Percentiles rank a stretch among this genome's conserved stretches.
Conservation (phyloP, 2,797 vertebrate genomes). For the Euthynnus affinis region DNA sequence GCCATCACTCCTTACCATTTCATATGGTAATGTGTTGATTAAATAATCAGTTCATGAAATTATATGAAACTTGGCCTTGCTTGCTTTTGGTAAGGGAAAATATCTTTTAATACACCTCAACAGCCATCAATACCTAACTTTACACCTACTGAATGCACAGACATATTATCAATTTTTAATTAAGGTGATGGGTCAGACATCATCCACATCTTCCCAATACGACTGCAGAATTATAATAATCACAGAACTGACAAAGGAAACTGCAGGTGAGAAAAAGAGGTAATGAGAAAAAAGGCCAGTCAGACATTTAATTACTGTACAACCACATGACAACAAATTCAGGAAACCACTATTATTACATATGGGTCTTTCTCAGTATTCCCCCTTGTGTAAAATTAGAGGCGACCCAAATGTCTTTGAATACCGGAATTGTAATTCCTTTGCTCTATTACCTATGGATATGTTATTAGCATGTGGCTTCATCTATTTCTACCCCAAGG, state of each 20-base stretch:
- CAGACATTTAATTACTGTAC: constrained; percentile 49
- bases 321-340: constrained; percentile 51
- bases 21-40: constrained; percentile 23
- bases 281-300: constrained; percentile 34
- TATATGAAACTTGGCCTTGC: background rate
- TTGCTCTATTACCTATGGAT: no score
- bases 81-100: background rate
- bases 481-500: no score
- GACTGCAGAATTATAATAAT: constrained; percentile 2
- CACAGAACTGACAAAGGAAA: constrained; percentile 4
- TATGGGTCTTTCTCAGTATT: constrained; percentile 31
- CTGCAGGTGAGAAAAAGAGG: constrained; percentile 8
- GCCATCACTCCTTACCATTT: background rate
- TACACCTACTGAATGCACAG: background rate
- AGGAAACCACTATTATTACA: constrained; percentile 36
- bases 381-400: constrained; percentile 37
- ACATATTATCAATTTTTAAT: background rate
- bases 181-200: constrained; percentile 10
- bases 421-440: constrained; percentile 2
- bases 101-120: background rate
- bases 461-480: no score
- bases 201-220: constrained; percentile 13
- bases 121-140: background rate
- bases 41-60: constrained; percentile 19
- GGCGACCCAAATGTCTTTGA: constrained; percentile 53